Base-by-base conservation (phyloP, 2,888 invertebrate species). In the Notodonta ziczac region DNA sequence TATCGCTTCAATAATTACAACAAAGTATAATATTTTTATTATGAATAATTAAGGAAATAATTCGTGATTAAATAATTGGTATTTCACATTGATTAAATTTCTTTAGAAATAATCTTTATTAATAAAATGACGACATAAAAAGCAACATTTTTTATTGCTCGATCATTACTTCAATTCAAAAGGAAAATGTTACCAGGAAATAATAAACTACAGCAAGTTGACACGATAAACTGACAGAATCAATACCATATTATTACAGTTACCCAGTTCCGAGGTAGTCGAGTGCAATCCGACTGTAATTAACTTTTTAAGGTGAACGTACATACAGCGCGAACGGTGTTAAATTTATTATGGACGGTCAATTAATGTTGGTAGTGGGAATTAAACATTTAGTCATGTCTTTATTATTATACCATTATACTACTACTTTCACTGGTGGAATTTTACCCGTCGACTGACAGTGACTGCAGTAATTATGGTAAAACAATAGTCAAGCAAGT, bases 151-250 rank as follows among this genome's bases (percentile, higher is more conserved):
- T 13, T 46, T 46, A 46, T 13, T 13, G 12, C 12, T 46, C 13
- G 12, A 46, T 46, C 12, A 0, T 42, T 42, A 46, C 9, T 46
- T 13, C 5, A 46, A 46, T 46, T 13, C 5, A 46, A 46, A 46
- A 9, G 44, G 9, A 46, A 46, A 50, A 50, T 10, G 50, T 16
- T 50, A 50, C 50, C 16, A 50, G 50, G 50, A 50, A 50, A 50
- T 50, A 50, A 50, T 50, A 50, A 46, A 50, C 6, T 16, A 16
- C 7, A 50, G 50, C 16, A 46, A 16, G 50, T 16, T 50, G 50
- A 50, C 50, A 50, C 50, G 50, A 50, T 50, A 46, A 46, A 13
- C 44, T 13, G 16, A 50, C 50, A 8, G 50, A 50, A 50, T 50
- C 16, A 16, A 50, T 50, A 50, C 16, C 50, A 14, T 50, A n/a